Conservation (phyloP, 2,888 invertebrate genomes). For the Caradrina clavipalpis region DNA sequence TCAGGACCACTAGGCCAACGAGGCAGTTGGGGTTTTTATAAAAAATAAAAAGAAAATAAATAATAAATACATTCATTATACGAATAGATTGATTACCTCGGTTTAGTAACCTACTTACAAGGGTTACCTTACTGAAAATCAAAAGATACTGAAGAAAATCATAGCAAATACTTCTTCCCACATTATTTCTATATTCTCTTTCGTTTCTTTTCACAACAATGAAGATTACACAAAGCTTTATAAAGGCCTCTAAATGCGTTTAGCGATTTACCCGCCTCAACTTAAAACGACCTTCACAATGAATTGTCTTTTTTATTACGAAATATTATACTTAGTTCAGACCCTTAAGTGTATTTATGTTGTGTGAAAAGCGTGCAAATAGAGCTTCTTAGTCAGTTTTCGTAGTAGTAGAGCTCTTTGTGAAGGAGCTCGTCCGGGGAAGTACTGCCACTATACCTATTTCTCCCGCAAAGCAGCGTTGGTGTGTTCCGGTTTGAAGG, state of each 20-base stretch:
- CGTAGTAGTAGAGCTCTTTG: no score
- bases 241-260: slow-evolving; percentile 44
- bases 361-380: background rate
- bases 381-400: background rate
- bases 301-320: slow-evolving; percentile 47
- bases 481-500: no score
- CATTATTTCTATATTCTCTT: slow-evolving; percentile 1
- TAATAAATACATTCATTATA: no score
- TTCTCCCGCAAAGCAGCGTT: no score
- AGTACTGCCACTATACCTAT: no score
- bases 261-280: slow-evolving; percentile 43
- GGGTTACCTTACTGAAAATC: background rate
- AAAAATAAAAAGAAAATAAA: no score
- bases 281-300: slow-evolving; percentile 36
- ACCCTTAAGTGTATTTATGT: slow-evolving; percentile 17
- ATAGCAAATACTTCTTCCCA: background rate
- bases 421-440: no score
- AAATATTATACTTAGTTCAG: slow-evolving; percentile 22
- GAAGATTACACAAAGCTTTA: slow-evolving; percentile 52
- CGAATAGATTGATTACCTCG: no score
- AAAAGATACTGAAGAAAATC: background rate
- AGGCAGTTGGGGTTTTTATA: no score
- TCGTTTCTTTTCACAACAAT: slow-evolving; percentile 23
- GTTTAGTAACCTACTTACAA: no score
- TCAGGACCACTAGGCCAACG: no score